Conservation (phyloP, 2,888 invertebrate species). For the Leucophora obtusa region DNA sequence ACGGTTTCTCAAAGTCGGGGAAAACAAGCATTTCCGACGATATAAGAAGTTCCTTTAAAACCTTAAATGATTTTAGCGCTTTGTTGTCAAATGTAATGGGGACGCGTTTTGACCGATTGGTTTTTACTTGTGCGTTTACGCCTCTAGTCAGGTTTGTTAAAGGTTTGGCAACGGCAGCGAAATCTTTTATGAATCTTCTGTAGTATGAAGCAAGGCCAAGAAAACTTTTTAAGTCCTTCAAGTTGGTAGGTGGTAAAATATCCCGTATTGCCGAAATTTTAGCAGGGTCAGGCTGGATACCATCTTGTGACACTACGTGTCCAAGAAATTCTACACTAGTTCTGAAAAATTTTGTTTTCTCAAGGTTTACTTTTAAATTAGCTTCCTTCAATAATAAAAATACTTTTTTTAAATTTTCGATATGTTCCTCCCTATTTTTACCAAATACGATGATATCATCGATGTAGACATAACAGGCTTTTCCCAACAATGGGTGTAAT, state of each 20-base stretch:
- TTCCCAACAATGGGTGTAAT: not conserved
- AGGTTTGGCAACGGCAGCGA: not conserved
- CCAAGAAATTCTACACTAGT: conserved; percentile 40
- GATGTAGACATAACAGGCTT: conserved; percentile 11
- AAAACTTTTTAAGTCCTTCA: conserved; percentile 50
- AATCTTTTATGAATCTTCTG: not conserved
- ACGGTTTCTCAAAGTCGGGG: conserved; percentile 53
- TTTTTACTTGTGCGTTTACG: not conserved
- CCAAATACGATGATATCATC: conserved; percentile 20
- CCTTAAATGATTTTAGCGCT: conserved; percentile 14
- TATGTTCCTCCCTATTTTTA: conserved; percentile 1
- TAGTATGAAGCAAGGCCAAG: conserved; percentile 21
- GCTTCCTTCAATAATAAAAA: conserved; percentile 30
- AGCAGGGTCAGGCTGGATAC: conserved; percentile 29
- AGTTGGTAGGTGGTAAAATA: conserved; percentile 24
- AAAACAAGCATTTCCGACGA: conserved; percentile 37
- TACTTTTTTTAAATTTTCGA: conserved; percentile 6
- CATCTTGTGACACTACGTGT: not conserved
- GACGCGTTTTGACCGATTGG: not conserved
- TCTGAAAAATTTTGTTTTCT: conserved; percentile 36
- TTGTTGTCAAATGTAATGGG: conserved; percentile 3
- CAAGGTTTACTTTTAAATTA: conserved; percentile 36
- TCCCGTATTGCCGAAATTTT: conserved; percentile 16
- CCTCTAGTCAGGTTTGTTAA: conserved; percentile 21
- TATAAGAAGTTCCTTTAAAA: conserved; percentile 43